Percentiles rank a stretch among this genome's conserved stretches.
Conservation (phyloP, 2,888 invertebrate genomes). For the Clepsis dumicolana region DNA sequence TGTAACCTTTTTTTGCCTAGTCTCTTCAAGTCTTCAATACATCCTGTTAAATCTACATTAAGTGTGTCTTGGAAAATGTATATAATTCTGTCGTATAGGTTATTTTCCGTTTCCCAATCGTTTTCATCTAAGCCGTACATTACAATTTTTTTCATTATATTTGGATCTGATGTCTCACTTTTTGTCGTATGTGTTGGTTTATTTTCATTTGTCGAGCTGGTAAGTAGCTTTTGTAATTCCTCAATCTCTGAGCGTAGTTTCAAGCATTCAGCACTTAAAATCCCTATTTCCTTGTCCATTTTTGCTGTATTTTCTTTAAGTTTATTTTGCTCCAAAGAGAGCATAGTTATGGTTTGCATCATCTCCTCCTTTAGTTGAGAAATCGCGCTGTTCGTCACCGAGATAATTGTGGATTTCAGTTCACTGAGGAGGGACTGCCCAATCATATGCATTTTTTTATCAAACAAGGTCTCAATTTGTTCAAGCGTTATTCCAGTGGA, state of each 20-base stretch:
- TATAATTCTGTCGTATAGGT: neutral
- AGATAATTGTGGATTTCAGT: neutral
- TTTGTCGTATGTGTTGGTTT: neutral
- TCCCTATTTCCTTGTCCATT: neutral
- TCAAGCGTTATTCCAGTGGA: neutral
- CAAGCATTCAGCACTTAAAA: neutral
- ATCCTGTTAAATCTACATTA: too few relatives aligned
- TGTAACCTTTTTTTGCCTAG: conserved; percentile 6
- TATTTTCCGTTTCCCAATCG: conserved; percentile 6
- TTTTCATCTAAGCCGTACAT: conserved; percentile 6
- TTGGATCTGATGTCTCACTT: neutral
- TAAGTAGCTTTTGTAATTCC: neutral
- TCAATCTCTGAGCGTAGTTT: neutral
- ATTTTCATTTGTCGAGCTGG: neutral
- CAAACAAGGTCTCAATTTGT: neutral
- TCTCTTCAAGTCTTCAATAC: conserved; percentile 4
- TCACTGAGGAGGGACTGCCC: neutral
- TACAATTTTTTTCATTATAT: neutral
- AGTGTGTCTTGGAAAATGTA: neutral
- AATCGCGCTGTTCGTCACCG: neutral
- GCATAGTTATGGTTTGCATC: neutral
- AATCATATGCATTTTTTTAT: neutral
- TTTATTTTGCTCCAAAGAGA: neutral
- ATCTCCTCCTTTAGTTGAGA: neutral
- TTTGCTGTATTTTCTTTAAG: neutral